Percentiles rank a stretch among this genome's conserved stretches.
Evolutionary conservation across 2,113 vertebrate genomes (phyloP).

Genomic region (Lampris megalopsis): DNA sequence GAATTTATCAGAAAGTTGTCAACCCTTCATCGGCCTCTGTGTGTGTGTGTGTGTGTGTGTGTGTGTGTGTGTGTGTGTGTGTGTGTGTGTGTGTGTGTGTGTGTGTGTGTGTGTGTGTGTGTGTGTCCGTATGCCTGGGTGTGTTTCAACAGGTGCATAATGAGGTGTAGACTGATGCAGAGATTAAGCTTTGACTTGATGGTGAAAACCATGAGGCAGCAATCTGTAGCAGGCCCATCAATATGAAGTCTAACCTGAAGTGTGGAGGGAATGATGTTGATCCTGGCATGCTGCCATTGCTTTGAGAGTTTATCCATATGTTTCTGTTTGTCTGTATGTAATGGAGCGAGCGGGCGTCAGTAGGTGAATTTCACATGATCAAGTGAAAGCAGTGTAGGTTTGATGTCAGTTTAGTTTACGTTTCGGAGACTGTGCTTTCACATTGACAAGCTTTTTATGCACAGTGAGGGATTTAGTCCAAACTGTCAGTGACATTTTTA

Average conservation of each 20-base stretch:
- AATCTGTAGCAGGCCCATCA: constrained; percentile 57
- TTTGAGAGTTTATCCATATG: constrained; percentile 48
- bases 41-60: constrained; percentile 8
- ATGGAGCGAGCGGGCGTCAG: constrained; percentile 32
- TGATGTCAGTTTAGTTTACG: constrained; percentile 16
- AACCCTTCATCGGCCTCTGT: not conserved
- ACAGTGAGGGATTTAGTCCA: not conserved
- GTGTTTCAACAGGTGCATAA: constrained; percentile 55
- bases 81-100: constrained; percentile 4
- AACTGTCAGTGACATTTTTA: constrained; percentile 23
- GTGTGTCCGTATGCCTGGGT: constrained; percentile 1
- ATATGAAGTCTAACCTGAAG: constrained; percentile 34
- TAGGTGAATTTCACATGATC: constrained; percentile 27
- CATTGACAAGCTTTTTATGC: not conserved
- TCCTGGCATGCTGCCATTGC: constrained; percentile 44
- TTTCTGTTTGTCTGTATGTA: constrained; percentile 27
- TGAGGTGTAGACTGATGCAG: constrained; percentile 49
- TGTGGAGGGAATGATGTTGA: constrained; percentile 60
- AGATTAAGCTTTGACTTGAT: constrained; percentile 20
- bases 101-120: constrained; percentile 8
- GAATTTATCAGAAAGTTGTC: too few relatives aligned
- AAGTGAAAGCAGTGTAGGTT: constrained; percentile 19
- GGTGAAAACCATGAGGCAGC: constrained; percentile 41
- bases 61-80: constrained; percentile 10
- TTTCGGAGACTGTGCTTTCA: not conserved